Evolutionary conservation across 2,888 invertebrate genomes (phyloP), one percentile per base, ranked within the genome.

Genomic region (Lasioglossum figueresi): DNA sequence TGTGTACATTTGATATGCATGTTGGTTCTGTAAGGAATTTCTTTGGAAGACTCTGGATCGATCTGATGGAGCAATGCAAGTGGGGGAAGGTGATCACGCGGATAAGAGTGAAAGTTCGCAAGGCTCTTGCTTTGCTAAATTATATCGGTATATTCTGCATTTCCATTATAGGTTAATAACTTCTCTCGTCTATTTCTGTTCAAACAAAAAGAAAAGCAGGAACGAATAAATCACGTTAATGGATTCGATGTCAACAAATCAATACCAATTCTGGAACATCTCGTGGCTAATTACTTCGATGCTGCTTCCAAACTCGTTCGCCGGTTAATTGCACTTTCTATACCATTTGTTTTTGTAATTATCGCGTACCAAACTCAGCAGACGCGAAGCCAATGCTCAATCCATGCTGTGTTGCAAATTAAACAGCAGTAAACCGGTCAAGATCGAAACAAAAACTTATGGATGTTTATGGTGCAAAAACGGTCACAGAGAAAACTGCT

Each of bases 31-130:
- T 84, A 86, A 89, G 87, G 87, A 91, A 92, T 91, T 92, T 92
- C 91, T 91, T 89, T 88, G 85, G 79, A 83, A 79, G 76, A 80
- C 79, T 71, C 71, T 63, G 78, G 85, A 88, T 73, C 85, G 74
- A 80, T 80, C 73, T 70, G 71, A 43, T 12, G 78, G 75, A 83
- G 80, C 82, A 86, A 88, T 76, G 79, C 83, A 66, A 56, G 56
- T 10, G 75, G 79, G 84, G 72, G 83, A 76, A 68, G 84, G 83
- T 74, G 89, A 85, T 92, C 91, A 88, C 88, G 90, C 87, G 90
- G 88, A 88, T 88, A 91, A 91, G 89, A 92, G 92, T 92, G 92
- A 92, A 92, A 92, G 92, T 92, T 91, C 76, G 86, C 90, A 88
- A 89, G 85, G 81, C 70, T 72, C 86, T 88, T 88, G 85, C 78